phyloP scores from a whole-genome alignment of 2,113 vertebrate genomes.

The Poecilia latipinna region DNA sequence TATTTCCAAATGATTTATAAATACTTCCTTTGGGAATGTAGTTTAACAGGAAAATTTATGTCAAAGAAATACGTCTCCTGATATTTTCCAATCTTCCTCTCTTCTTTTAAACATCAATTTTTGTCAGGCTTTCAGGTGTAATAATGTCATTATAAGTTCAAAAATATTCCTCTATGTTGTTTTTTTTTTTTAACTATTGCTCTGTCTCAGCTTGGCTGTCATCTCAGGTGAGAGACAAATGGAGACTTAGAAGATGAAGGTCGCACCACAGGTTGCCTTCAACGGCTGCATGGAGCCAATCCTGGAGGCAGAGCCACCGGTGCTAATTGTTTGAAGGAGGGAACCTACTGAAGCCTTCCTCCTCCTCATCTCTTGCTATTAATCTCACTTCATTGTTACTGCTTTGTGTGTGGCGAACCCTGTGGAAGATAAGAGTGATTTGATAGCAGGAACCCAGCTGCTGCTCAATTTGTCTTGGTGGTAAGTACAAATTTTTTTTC shows the following conservation, averaged over 20 bases:
- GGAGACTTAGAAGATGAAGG: constrained; percentile 71
- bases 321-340: constrained; percentile 79
- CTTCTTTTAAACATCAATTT: not conserved
- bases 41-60: not conserved
- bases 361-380: constrained; percentile 60
- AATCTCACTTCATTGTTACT: constrained; percentile 60
- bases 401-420: constrained; percentile 41
- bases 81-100: no score
- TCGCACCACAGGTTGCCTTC: constrained; percentile 76
- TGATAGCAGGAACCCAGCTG: constrained; percentile 10
- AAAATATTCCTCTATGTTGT: not conserved
- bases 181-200: not conserved
- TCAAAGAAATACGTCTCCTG: not conserved
- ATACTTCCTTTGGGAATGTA: not conserved
- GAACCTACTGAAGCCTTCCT: constrained; percentile 66
- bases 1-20: not conserved
- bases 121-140: not conserved
- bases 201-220: not conserved
- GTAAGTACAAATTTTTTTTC: constrained; percentile 60
- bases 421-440: constrained; percentile 33
- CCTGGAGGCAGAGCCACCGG: constrained; percentile 71
- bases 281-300: constrained; percentile 69
- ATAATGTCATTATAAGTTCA: not conserved
- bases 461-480: constrained; percentile 25
- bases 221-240: constrained; percentile 35